phyloP scores from a whole-genome alignment of 2,888 invertebrate species.

The Bedellia somnulentella region DNA sequence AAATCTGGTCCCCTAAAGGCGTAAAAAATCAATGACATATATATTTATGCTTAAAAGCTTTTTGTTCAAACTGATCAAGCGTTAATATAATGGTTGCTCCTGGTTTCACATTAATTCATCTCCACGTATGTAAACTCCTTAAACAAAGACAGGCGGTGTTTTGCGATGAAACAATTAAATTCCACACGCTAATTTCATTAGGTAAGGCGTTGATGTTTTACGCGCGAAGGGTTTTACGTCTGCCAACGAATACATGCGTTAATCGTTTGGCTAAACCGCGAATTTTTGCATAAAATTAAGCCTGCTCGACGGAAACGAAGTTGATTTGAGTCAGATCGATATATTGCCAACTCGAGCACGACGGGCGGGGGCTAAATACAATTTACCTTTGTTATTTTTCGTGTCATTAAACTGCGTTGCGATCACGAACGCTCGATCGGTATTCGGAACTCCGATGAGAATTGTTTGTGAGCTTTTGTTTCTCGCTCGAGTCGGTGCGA shows the following conservation, averaged over 20 bases:
- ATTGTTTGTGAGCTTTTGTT: slow-evolving; percentile 61
- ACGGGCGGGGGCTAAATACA: slow-evolving; percentile 53
- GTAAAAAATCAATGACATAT: slow-evolving; percentile 31
- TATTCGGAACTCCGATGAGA: slow-evolving; percentile 56
- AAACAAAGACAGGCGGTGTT: slow-evolving; percentile 38
- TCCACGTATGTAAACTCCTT: slow-evolving; percentile 30
- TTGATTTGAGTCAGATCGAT: slow-evolving; percentile 37
- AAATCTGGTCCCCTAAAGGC: slow-evolving; percentile 6
- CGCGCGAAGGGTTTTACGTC: slow-evolving; percentile 15
- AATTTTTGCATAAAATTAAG: slow-evolving; percentile 19
- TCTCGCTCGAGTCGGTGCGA: slow-evolving; percentile 31
- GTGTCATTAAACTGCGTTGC: slow-evolving; percentile 61
- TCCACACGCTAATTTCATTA: slow-evolving; percentile 41
- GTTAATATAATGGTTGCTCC: slow-evolving; percentile 54
- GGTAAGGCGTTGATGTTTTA: slow-evolving; percentile 20
- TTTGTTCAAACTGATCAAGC: slow-evolving; percentile 43
- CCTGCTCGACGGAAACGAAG: slow-evolving; percentile 24
- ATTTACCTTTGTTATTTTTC: slow-evolving; percentile 63
- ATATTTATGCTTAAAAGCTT: slow-evolving; percentile 46
- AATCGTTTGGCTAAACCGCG: slow-evolving; percentile 36
- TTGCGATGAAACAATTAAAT: slow-evolving; percentile 54
- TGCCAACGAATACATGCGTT: slow-evolving; percentile 13
- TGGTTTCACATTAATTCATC: slow-evolving; percentile 30
- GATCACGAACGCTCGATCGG: slow-evolving; percentile 56
- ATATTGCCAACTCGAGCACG: slow-evolving; percentile 37